Evolutionary conservation across 2,113 vertebrate genomes (phyloP), one percentile per base, ranked within the genome.

Genomic region (Andinoacara biseriatus): DNA sequence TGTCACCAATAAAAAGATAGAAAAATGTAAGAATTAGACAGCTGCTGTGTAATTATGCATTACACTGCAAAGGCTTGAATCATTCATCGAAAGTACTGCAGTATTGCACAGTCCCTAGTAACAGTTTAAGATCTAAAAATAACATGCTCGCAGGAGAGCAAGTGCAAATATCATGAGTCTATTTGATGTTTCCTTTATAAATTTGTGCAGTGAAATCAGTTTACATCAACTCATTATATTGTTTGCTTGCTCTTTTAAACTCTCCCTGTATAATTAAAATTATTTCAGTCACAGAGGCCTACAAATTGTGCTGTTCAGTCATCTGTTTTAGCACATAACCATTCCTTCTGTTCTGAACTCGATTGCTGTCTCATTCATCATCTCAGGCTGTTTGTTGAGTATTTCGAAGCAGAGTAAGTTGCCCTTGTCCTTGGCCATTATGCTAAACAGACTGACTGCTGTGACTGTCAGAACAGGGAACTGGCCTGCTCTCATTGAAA

Each of bases 81-180:
- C 91, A 92, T 94, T 94, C 91, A 94, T 92, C 49, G 69, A 88
- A 82, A 88, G 86, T 83, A 92, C 86, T 79, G 80, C 90, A 83
- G 84, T 75, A 58, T 81, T 83, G 85, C 91, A 78, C 90, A 67
- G 80, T 90, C 90, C 88, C 87, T 84, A 77, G 90, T 92, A 91
- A 93, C 92, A 87, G 84, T 95, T 93, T 90, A 84, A 54, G 83
- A 57, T 88, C 93, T 93, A 95, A 92, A 94, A 94, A 94, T 94
- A 94, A 85, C 90, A 26, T 9, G 29, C 62, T 69, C 80, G 65
- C 83, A 61, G 52, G 87, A 85, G 86, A 78, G 63, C 3, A 11
- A 86, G 87, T 84, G 91, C 91, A 91, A 91, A 91, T 88, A 91
- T 84, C 79, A 82, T 31, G 31, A 69, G 74, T 82, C 60, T 77